phyloP scores from a whole-genome alignment of 2,797 vertebrate genomes.

The Halcyon smyrnensis region DNA sequence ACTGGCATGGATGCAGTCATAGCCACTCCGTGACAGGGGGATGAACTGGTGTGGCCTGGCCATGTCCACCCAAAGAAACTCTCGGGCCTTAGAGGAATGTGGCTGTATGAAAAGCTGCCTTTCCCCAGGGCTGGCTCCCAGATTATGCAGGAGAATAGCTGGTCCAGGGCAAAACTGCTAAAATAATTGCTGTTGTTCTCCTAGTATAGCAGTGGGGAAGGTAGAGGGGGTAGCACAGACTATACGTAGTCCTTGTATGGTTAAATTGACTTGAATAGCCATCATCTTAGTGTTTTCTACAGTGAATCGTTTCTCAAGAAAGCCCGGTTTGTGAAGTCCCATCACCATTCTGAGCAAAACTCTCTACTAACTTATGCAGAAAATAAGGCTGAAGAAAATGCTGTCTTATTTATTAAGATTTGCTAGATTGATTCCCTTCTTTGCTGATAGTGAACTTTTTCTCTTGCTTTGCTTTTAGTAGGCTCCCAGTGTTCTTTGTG shows the following conservation, averaged over 20 bases:
- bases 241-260: neutral
- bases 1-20: neutral
- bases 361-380: neutral
- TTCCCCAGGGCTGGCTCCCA: neutral
- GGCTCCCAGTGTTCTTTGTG: accelerated
- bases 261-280: neutral
- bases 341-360: neutral
- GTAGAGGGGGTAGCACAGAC: neutral
- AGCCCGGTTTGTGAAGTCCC: neutral
- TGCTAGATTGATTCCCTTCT: neutral
- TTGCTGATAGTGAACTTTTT: neutral
- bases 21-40: neutral
- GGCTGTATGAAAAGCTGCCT: neutral
- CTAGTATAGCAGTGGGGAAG: neutral
- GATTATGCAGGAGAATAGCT: no score
- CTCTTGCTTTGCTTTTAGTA: neutral
- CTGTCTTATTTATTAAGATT: neutral
- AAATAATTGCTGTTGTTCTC: neutral
- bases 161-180: neutral
- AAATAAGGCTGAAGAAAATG: neutral
- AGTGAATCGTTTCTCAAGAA: neutral
- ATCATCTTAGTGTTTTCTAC: neutral
- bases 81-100: neutral
- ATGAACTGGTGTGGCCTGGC: neutral
- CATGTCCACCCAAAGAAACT: accelerated